Conservation (phyloP, 1,140 invertebrate genomes). For the Gonatopus flavifemur region DNA sequence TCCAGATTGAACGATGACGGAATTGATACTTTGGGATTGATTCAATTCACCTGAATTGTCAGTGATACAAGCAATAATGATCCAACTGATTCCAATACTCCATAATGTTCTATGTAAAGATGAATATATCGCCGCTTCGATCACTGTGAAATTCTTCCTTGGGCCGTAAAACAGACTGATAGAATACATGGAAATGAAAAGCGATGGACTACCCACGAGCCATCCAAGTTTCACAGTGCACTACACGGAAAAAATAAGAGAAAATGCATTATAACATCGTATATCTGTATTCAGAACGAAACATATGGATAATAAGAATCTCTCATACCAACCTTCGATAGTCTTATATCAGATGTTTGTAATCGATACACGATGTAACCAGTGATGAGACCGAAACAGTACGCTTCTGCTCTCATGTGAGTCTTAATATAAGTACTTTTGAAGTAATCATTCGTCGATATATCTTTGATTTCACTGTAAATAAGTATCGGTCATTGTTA, state of each 20-base stretch:
- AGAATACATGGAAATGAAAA: slow-evolving; percentile 62
- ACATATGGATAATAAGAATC: slow-evolving; percentile 18
- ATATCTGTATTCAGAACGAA: slow-evolving; percentile 6
- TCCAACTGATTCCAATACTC: slow-evolving; percentile 69
- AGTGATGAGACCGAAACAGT: slow-evolving; percentile 66
- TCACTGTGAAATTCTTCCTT: slow-evolving; percentile 59
- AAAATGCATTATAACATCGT: slow-evolving; percentile 3
- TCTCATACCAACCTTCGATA: slow-evolving; percentile 37
- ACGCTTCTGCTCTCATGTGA: slow-evolving; percentile 69
- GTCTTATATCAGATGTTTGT: slow-evolving; percentile 61
- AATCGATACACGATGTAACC: slow-evolving; percentile 67
- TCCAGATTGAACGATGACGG: too few species aligned
- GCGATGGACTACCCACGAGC: slow-evolving; percentile 59
- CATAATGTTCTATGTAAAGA: slow-evolving; percentile 67
- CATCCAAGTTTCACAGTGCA: slow-evolving; percentile 61
- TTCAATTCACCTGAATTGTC: slow-evolving; percentile 65
- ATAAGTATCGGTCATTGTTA: too few species aligned
- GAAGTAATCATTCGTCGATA: slow-evolving; percentile 65
- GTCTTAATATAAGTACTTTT: slow-evolving; percentile 68
- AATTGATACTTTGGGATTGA: slow-evolving; percentile 28
- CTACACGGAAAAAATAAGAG: slow-evolving; percentile 43
- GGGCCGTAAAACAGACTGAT: slow-evolving; percentile 65
- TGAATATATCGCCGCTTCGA: slow-evolving; percentile 68
- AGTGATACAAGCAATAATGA: slow-evolving; percentile 71
- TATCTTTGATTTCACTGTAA: slow-evolving; percentile 66